These are phyloP conservation scores for Tinamus guttatus DNA, from an alignment of 2,113 vertebrate species.

Conservation along the genomic window DNA sequence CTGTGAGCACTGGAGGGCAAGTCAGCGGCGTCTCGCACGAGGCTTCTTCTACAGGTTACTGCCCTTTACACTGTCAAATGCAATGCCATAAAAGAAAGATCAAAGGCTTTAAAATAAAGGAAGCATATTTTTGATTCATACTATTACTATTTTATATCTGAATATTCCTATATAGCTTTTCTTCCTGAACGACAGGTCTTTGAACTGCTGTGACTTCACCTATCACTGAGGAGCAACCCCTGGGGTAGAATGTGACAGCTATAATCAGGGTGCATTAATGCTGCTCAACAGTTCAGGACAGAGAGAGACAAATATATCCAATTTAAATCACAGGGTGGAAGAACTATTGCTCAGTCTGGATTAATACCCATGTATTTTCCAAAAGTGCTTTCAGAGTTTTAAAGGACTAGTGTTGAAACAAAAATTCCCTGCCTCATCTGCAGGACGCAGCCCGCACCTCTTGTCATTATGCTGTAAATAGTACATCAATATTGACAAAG, in stretches of 20 bases:
- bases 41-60: constrained; percentile 51
- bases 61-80: constrained; percentile 64
- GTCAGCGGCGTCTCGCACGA: constrained; percentile 30
- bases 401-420: constrained; percentile 23
- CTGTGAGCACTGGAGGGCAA: background rate
- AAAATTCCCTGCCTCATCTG: background rate
- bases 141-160: constrained; percentile 72
- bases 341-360: constrained; percentile 48
- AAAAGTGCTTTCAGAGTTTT: constrained; percentile 44
- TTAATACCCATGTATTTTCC: constrained; percentile 49
- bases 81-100: constrained; percentile 56
- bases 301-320: constrained; percentile 67
- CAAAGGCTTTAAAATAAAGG: constrained; percentile 52
- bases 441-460: background rate
- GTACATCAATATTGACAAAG: background rate
- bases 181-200: constrained; percentile 60
- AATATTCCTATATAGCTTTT: constrained; percentile 65
- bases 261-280: constrained; percentile 65
- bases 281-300: constrained; percentile 58
- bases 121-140: constrained; percentile 58
- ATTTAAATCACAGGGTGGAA: constrained; percentile 54
- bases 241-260: constrained; percentile 57
- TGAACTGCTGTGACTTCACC: constrained; percentile 67
- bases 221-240: constrained; percentile 59
- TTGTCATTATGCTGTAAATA: background rate